These are phyloP conservation scores for Laspeyria flexula DNA, from an alignment of 2,888 invertebrate genomes.

Conservation along the genomic window DNA sequence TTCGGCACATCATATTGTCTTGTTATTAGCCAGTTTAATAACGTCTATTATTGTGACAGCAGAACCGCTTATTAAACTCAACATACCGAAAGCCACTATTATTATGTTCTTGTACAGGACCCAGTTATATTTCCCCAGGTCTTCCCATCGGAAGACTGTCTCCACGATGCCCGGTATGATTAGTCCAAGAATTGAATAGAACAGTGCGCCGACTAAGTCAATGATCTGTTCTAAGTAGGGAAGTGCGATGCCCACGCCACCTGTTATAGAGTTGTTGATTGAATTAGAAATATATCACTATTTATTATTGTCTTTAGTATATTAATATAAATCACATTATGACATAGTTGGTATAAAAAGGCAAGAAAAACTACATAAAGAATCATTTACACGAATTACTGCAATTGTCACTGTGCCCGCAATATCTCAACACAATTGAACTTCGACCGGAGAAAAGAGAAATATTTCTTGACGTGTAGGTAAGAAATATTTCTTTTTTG, in stretches of 20 bases:
- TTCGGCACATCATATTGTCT: constrained; percentile 38
- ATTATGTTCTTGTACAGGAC: constrained; percentile 88
- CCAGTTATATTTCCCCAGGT: constrained; percentile 89
- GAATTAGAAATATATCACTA: no score
- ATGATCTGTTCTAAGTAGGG: constrained; percentile 81
- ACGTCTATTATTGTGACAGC: constrained; percentile 71
- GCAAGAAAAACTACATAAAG: no score
- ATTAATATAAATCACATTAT: no score
- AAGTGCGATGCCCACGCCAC: constrained; percentile 90
- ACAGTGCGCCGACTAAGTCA: constrained; percentile 82
- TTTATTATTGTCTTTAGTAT: no score
- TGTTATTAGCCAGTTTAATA: constrained; percentile 78
- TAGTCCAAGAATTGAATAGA: constrained; percentile 90
- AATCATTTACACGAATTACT: no score
- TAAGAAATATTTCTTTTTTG: no score
- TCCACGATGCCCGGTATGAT: constrained; percentile 92
- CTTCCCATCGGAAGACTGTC: constrained; percentile 89
- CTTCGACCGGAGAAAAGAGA: no score
- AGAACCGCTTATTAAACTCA: constrained; percentile 88
- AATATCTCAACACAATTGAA: no score
- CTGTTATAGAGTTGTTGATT: constrained; percentile 49
- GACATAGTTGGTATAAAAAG: no score
- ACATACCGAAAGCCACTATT: constrained; percentile 86
- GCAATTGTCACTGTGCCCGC: no score
- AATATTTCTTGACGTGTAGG: no score